A percentile compares a stretch with the other conserved stretches of the same genome.
Evolutionary conservation across 1,140 invertebrate species (phyloP).

Genomic region (Drosophila orosa): DNA sequence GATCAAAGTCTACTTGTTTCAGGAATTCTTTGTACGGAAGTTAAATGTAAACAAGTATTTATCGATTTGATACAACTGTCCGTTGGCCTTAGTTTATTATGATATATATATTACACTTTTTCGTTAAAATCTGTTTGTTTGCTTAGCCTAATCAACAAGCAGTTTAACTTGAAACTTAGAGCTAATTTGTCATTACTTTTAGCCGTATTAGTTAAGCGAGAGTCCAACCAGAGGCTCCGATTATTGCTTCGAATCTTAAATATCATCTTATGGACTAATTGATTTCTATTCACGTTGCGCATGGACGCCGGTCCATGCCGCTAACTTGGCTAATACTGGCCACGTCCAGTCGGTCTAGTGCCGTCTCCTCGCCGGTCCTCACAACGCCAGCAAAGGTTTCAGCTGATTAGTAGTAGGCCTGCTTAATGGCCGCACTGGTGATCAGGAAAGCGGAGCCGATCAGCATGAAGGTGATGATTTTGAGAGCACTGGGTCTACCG

Average conservation of each 20-base stretch:
- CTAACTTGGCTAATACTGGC: conserved; percentile 60
- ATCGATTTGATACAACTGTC: conserved; percentile 34
- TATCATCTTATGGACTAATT: conserved; percentile 60
- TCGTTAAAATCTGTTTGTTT: conserved; percentile 31
- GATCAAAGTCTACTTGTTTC: not conserved
- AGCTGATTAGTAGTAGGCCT: conserved; percentile 78
- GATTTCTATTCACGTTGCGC: conserved; percentile 52
- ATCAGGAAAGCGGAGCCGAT: conserved; percentile 83
- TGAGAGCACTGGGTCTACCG: conserved; percentile 83
- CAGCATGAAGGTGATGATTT: conserved; percentile 83
- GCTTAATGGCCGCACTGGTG: conserved; percentile 82
- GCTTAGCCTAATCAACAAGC: conserved; percentile 43
- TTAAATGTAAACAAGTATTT: not conserved
- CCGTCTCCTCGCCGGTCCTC: conserved; percentile 5
- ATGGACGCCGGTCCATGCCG: conserved; percentile 40
- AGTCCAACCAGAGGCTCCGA: conserved; percentile 22
- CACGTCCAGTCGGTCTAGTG: conserved; percentile 24
- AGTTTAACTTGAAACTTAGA: conserved; percentile 48
- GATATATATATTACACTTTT: conserved; percentile 54
- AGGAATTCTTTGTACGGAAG: not conserved
- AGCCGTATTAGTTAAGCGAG: conserved; percentile 39
- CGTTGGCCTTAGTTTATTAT: conserved; percentile 65
- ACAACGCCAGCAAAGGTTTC: conserved; percentile 5
- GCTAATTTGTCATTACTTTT: conserved; percentile 37
- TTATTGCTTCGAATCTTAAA: conserved; percentile 68